These are phyloP conservation scores for Zoanthus gigantus DNA, from an alignment of 92 coral and sea anemone species.

Conservation along the genomic window DNA sequence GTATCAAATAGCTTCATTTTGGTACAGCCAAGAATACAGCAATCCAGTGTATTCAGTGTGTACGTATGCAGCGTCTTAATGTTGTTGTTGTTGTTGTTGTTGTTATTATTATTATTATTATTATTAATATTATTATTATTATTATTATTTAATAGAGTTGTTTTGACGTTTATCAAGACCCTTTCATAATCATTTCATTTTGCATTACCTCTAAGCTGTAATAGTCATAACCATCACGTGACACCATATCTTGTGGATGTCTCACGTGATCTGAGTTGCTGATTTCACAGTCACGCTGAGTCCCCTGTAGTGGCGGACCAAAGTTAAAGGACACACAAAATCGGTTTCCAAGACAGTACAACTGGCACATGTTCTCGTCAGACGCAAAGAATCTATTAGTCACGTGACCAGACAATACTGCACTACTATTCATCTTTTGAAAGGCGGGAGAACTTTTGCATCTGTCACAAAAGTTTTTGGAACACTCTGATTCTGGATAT, in stretches of 20 bases:
- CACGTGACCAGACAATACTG: slow-evolving; percentile 27
- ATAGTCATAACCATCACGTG: slow-evolving; percentile 30
- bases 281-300: slow-evolving; percentile 6
- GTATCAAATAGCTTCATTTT: too few species aligned
- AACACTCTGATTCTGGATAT: background rate
- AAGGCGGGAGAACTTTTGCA: slow-evolving; percentile 19
- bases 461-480: background rate
- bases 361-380: slow-evolving; percentile 12
- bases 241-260: background rate
- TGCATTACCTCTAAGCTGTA: slow-evolving; percentile 25
- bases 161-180: too few species aligned
- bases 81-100: too few species aligned
- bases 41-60: too few species aligned
- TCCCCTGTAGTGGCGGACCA: background rate
- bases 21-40: too few species aligned
- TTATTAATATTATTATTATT: too few species aligned
- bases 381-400: background rate
- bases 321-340: slow-evolving; percentile 36
- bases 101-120: too few species aligned
- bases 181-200: too few species aligned
- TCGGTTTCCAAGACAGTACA: background rate
- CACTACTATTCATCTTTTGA: background rate
- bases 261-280: slow-evolving; percentile 36
- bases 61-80: too few species aligned
- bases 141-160: too few species aligned